Percentiles rank a stretch among this genome's conserved stretches.
Evolutionary conservation across 2,113 vertebrate species (phyloP).

Genomic region (Glareola pratincola): DNA sequence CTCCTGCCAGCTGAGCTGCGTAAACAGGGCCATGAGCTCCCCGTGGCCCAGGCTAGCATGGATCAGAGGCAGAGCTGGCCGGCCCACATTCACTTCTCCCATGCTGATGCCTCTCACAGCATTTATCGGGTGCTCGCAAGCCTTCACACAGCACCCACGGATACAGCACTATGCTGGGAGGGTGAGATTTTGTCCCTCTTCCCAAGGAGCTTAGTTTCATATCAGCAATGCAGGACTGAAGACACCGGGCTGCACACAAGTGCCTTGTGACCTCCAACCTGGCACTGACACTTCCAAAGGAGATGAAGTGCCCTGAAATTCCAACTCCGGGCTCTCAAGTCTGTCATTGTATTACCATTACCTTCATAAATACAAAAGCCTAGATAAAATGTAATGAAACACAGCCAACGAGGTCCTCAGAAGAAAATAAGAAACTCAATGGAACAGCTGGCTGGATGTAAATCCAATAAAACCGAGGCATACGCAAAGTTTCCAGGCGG

Average conservation of each 20-base stretch:
- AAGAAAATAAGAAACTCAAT: background rate
- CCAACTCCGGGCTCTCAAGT: background rate
- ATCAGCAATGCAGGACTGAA: background rate
- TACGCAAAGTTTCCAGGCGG: background rate
- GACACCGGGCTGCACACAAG: rapidly evolving
- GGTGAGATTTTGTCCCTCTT: background rate
- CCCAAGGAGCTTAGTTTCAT: background rate
- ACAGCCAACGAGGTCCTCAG: background rate
- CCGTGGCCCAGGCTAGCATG: rapidly evolving
- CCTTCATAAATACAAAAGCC: background rate
- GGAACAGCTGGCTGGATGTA: slow-evolving; percentile 6
- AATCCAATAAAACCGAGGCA: background rate
- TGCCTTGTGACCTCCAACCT: background rate
- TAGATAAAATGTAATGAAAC: background rate
- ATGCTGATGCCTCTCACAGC: background rate
- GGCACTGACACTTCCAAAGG: background rate
- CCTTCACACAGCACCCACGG: background rate
- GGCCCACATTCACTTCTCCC: background rate
- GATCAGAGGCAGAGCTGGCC: background rate
- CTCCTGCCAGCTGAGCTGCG: background rate
- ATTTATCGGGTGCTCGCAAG: background rate
- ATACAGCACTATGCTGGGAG: background rate
- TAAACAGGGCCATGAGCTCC: background rate
- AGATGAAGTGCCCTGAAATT: background rate
- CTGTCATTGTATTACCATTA: background rate